Percentiles rank a stretch among this genome's conserved stretches.
These are phyloP conservation scores for Brachionus angularis DNA, from an alignment of 1,140 invertebrate genomes.

Conservation along the genomic window DNA sequence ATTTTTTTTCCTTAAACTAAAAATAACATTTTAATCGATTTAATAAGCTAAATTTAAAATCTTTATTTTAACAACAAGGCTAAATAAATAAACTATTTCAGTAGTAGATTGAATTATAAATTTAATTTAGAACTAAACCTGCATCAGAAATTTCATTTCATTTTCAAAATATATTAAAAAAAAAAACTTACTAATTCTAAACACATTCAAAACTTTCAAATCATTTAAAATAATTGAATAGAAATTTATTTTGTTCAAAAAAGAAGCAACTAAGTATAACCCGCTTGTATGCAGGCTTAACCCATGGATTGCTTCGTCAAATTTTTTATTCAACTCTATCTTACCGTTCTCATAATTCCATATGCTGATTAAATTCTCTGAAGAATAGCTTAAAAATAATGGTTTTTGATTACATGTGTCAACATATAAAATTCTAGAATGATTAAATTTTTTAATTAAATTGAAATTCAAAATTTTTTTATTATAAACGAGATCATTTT, in stretches of 20 bases:
- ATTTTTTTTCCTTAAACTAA: too few relatives aligned
- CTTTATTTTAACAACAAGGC: too few relatives aligned
- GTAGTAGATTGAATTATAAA: not conserved
- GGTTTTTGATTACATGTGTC: slow-evolving; percentile 19
- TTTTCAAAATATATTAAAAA: not conserved
- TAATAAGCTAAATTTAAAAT: too few relatives aligned
- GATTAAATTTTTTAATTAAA: not conserved
- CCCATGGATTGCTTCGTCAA: not conserved
- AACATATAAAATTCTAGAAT: slow-evolving; percentile 6
- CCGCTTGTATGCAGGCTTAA: not conserved
- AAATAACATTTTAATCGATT: too few relatives aligned
- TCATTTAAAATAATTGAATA: slow-evolving; percentile 29
- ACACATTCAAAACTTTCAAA: slow-evolving; percentile 8
- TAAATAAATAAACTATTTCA: too few relatives aligned
- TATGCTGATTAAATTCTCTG: not conserved
- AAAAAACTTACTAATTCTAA: slow-evolving; percentile 13
- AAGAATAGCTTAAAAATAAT: not conserved
- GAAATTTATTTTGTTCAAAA: slow-evolving; percentile 12
- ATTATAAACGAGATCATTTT: not conserved
- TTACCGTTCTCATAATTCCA: slow-evolving; percentile 4
- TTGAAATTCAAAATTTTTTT: slow-evolving; percentile 3
- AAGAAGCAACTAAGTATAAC: slow-evolving; percentile 8
- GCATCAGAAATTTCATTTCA: not conserved
- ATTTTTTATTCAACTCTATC: not conserved
- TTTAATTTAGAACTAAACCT: not conserved